These are phyloP conservation scores for Cardiocondyla obscurior DNA, from an alignment of 1,140 invertebrate genomes.

Conservation along the genomic window DNA sequence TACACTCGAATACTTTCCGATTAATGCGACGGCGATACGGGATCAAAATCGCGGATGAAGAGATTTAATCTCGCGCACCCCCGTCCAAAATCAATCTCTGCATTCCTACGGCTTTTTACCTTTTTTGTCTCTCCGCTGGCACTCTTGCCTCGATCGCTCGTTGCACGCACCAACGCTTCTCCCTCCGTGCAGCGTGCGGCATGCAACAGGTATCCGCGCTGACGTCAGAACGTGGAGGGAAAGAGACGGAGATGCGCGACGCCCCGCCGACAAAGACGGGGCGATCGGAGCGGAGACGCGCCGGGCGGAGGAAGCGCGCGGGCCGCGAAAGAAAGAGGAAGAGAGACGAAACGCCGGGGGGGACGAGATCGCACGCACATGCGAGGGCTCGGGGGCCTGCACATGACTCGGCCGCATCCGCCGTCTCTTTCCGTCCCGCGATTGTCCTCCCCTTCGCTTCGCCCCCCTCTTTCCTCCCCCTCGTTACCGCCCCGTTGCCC, in stretches of 20 bases:
- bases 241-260: constrained; percentile 34
- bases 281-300: constrained; percentile 32
- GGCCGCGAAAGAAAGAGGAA: constrained; percentile 5
- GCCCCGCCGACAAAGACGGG: constrained; percentile 7
- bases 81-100: not conserved
- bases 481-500: constrained; percentile 41
- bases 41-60: not conserved
- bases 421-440: constrained; percentile 30
- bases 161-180: constrained; percentile 53
- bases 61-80: not conserved
- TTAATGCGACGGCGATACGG: not conserved
- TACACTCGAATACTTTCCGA: not conserved
- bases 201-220: constrained; percentile 78
- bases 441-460: not conserved
- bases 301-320: constrained; percentile 14
- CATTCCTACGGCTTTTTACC: not conserved
- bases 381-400: constrained; percentile 42
- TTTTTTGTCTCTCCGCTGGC: not conserved
- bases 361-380: constrained; percentile 50
- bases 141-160: constrained; percentile 24
- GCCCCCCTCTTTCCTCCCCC: too few species aligned
- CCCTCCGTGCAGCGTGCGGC: constrained; percentile 46
- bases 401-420: constrained; percentile 51
- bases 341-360: not conserved
- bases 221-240: constrained; percentile 69